Evolutionary conservation across 2,888 invertebrate genomes (phyloP), one percentile per base, ranked within the genome.

Genomic region (Dermolepida albohirtum): DNA sequence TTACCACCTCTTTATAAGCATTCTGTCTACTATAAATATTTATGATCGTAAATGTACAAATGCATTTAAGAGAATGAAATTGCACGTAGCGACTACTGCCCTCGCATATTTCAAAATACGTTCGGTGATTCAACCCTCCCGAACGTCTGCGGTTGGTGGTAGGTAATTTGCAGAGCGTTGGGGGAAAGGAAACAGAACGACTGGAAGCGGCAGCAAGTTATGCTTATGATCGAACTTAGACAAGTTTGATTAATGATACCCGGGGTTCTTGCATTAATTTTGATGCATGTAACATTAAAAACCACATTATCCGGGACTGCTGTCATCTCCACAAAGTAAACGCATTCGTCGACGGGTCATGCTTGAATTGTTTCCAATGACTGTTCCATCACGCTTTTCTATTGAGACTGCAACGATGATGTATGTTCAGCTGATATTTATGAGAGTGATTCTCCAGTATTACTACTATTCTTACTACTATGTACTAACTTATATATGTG

Each of bases 291-390:
- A 76, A 76, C 76, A 76, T 76, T 76, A 75, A 76, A 75, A 73
- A 76, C 74, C 73, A 74, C 80, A 79, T 78, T 78, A 77, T 74
- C 74, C 74, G 73, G 74, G 77, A 75, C 76, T 74, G 74, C 77
- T 78, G 76, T 77, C 78, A 75, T 76, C 75, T 72, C 73, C 77
- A 76, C 73, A 73, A 74, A 74, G 73, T 73, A 74, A 77, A 77
- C 77, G 76, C 74, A 78, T 78, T 74, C 76, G 76, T 78, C 59
- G 47, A 34, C 34, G 34, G 34, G 59, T 47, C 47, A 62, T 34
- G 59, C 75, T 74, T 74, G 73, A 74, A 72, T 77, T 74, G 74
- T 74, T 73, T 72, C 72, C 72, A 72, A 74, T 74, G 71, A 74
- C 73, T 73, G 59, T 47, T 62, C 47, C 47, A 14, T 57, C 43